Evolutionary conservation across 2,888 invertebrate species (phyloP).

Genomic region (Brassicogethes aeneus): DNA sequence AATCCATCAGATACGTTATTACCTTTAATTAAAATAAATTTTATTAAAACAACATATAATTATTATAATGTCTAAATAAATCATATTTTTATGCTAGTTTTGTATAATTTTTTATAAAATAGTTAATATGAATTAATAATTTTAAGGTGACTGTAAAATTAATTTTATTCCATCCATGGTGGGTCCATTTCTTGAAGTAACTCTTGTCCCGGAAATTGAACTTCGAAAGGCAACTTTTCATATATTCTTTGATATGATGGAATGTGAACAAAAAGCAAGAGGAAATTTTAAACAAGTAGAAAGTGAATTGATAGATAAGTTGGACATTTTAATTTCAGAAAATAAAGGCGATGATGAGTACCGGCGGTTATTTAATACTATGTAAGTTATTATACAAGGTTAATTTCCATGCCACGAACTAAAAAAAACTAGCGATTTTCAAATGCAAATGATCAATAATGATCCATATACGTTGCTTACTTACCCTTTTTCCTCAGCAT

Average conservation of each 20-base stretch:
- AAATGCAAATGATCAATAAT: too few species aligned
- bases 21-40: too few species aligned
- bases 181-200: constrained; percentile 88
- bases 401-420: constrained; percentile 3
- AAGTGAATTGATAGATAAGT: constrained; percentile 86
- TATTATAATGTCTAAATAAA: constrained; percentile 5
- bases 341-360: constrained; percentile 94
- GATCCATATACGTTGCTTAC: too few species aligned
- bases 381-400: too few species aligned
- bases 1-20: too few species aligned
- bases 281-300: constrained; percentile 88
- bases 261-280: constrained; percentile 73
- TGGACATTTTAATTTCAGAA: constrained; percentile 86
- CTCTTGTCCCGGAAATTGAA: constrained; percentile 78
- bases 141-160: constrained; percentile 77
- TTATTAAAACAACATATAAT: too few species aligned
- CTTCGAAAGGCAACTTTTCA: constrained; percentile 82
- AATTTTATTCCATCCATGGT: constrained; percentile 90
- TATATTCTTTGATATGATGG: constrained; percentile 93
- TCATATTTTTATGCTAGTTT: constrained; percentile 6
- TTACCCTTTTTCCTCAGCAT: too few species aligned
- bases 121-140: too few species aligned
- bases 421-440: too few species aligned
- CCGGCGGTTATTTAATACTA: constrained; percentile 84
- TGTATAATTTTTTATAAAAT: constrained; percentile 15